Base-by-base conservation (phyloP, 2,113 vertebrate species). In the Potamarius usumacintae region DNA sequence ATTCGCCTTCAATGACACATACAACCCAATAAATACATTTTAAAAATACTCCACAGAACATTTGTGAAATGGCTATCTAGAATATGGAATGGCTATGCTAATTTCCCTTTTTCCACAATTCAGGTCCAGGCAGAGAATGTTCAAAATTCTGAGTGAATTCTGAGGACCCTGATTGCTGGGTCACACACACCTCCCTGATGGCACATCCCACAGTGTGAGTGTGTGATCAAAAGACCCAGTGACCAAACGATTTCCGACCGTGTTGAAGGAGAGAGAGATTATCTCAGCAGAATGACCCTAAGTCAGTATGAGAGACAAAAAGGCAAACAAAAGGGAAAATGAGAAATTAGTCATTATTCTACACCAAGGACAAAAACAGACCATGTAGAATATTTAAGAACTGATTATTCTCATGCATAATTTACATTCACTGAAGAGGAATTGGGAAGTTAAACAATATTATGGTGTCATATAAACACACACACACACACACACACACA, bases 211-310 rank as follows among this genome's bases (percentile, higher is more conserved):
- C 42, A 99, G 93, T 25, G 84, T 92, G 52, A 96, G 97, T 0
- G 96, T 97, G 82, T 98, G 96, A 92, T 99, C 98, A 88, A 98
- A 98, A 55, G 98, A 99, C 71, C 97, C 97, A 0, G 97, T 99
- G 92, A 98, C 95, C 79, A 99, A 95, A 81, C 95, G 96, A 87
- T 94, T 94, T 82, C 98, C 98, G 4, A 91, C 91, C 0, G 96
- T 97, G 94, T 97, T 97, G 90, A 99, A 99, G 78, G 96, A 96
- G 88, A 99, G 88, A 1, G 94, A 94, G 88, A 99, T 96, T 65
- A 99, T 95, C 95, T 99, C 98, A 84, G 96, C 98, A 20, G 95
- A 95, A 86, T 99, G 98, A 58, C 97, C 97, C 98, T 99, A 91
- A 65, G n/a, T 3, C 4, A 71, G 30, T 27, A 53, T 62, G 77